Conservation (phyloP, 2,888 invertebrate species). For the Brachyopa scutellaris region DNA sequence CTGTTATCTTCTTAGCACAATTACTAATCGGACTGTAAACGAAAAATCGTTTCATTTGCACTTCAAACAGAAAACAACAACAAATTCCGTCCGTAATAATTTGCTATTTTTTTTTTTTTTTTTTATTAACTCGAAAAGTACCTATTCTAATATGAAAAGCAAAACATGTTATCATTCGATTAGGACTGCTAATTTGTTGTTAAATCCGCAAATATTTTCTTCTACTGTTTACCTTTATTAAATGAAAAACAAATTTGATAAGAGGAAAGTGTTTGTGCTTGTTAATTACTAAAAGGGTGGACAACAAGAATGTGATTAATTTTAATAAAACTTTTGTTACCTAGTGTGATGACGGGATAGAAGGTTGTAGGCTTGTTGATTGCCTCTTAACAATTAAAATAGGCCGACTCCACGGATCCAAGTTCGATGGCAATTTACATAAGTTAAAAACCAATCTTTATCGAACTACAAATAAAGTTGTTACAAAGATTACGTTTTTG, state of each 20-base stretch:
- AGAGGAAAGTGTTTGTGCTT: neutral
- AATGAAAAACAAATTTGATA: neutral
- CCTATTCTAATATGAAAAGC: no score
- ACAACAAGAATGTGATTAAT: neutral
- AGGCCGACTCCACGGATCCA: no score
- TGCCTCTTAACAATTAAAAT: no score
- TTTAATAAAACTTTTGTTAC: neutral
- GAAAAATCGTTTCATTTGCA: neutral
- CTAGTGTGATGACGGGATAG: neutral
- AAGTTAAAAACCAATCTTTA: no score
- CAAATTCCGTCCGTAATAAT: neutral
- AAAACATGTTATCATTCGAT: slow-evolving; percentile 21
- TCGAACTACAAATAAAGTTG: no score
- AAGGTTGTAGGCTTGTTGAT: no score
- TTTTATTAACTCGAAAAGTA: neutral
- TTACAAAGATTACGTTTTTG: no score
- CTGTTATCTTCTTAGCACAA: slow-evolving; percentile 9
- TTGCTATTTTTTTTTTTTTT: neutral
- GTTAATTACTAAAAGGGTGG: neutral
- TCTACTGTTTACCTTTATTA: neutral
- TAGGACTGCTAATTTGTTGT: neutral
- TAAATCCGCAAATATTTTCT: neutral
- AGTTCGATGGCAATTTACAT: no score
- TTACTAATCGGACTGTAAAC: slow-evolving; percentile 28
- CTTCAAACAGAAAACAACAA: slow-evolving; percentile 3